Evolutionary conservation across 2,113 vertebrate species (phyloP), one percentile per base, ranked within the genome.

Genomic region (Coryphaenoides rupestris): DNA sequence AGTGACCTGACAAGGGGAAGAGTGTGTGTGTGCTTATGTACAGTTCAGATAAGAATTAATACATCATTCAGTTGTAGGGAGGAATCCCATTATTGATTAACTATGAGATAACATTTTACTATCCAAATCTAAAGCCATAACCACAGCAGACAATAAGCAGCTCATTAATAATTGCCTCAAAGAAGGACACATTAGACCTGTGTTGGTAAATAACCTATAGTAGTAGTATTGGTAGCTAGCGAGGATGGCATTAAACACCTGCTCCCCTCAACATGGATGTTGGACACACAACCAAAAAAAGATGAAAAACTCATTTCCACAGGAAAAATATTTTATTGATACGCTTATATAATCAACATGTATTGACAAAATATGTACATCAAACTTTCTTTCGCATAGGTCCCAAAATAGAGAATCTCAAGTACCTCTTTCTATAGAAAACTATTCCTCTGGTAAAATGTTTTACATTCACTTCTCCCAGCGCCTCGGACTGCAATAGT

Each of bases 281-380:
- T 60, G 55, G 19, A 64, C 53, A 49, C 45, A 19, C 68, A 63
- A n/a, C 16, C 16, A 46, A 17, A 53, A 0, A 65, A 13, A 73
- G 19, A 62, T 3, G 10, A 71, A 26, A 23, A 47, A 59, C 52
- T 49, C 75, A 52, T 87, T 93, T 96, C 93, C 95, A 95, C 92
- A 88, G 94, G 94, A 94, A 96, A 96, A 89, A 92, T 92, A 92
- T 95, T 58, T 97, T 97, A 97, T 96, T 97, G 92, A 92, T 92
- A 91, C 81, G 85, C 78, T 94, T 93, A 90, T 91, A 92, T 87
- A 83, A 93, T 92, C 91, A 93, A 96, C 94, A 94, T 90, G 85
- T 90, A 88, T 92, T 92, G 93, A 95, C 94, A 96, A 97, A 96
- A 95, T 96, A 98, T 96, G 90, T 96, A 98, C 94, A 97, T 91